phyloP scores from a whole-genome alignment of 37 sponge, comb jelly and placozoan genomes.

The Mnemiopsis leidyi region DNA sequence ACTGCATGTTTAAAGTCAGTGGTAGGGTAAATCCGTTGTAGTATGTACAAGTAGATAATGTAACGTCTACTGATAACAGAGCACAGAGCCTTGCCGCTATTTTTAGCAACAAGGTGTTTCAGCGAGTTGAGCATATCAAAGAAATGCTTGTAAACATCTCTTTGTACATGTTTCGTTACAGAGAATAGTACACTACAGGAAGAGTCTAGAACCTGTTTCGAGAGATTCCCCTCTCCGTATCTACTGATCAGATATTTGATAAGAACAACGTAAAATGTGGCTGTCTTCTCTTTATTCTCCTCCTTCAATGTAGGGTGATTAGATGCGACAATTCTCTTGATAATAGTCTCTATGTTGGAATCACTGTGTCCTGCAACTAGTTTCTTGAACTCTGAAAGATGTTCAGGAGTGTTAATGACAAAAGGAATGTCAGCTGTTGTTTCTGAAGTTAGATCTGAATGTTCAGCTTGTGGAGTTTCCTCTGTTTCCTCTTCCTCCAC shows the following conservation, averaged over 20 bases:
- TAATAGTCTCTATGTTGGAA: conserved; percentile 54
- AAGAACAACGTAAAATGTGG: conserved; percentile 20
- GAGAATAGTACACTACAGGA: neutral
- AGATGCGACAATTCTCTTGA: conserved; percentile 71
- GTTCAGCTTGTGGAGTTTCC: conserved; percentile 8
- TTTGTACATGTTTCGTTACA: conserved; percentile 7
- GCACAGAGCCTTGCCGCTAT: neutral
- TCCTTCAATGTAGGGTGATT: conserved; percentile 71
- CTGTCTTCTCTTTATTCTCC: conserved; percentile 71
- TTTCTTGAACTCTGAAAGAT: neutral
- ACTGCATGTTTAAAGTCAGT: conserved; percentile 80
- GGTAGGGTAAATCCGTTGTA: conserved; percentile 72
- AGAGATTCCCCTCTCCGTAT: neutral
- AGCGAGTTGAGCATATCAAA: conserved; percentile 42
- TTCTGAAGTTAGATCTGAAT: neutral
- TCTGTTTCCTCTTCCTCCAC: conserved; percentile 45
- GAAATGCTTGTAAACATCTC: conserved; percentile 18
- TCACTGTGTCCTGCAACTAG: neutral
- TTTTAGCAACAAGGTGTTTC: neutral
- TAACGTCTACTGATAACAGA: neutral
- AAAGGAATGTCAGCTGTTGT: neutral
- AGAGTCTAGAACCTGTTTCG: neutral
- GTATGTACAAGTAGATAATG: conserved; percentile 18
- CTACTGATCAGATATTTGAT: neutral
- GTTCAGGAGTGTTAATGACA: neutral